These are phyloP conservation scores for Hymenopus coronatus DNA, from an alignment of 2,888 invertebrate species.

Conservation along the genomic window DNA sequence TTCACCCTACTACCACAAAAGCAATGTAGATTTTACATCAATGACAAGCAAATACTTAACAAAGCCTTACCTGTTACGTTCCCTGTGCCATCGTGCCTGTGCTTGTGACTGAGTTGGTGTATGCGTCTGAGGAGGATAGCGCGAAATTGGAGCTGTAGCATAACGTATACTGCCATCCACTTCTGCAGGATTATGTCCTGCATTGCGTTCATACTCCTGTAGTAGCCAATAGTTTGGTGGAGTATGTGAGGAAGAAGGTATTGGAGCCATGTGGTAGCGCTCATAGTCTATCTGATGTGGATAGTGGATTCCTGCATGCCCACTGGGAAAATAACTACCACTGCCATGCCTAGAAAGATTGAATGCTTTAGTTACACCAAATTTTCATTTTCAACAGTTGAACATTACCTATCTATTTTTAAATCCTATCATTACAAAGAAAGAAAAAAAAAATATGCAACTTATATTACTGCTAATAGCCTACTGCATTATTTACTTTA, in stretches of 20 bases:
- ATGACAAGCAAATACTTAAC: no score
- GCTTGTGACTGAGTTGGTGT: no score
- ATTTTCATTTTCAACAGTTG: no score
- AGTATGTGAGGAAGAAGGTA: not conserved
- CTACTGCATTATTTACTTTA: no score
- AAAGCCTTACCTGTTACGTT: not conserved
- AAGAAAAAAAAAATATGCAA: no score
- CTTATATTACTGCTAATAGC: no score
- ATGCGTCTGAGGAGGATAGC: not conserved
- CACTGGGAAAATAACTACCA: not conserved
- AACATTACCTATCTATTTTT: no score
- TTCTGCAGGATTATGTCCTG: not conserved
- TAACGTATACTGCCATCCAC: not conserved
- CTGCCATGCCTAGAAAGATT: not conserved
- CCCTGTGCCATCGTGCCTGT: conserved; percentile 7
- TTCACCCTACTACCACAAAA: not conserved
- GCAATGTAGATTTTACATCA: not conserved
- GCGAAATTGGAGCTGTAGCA: not conserved
- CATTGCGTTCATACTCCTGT: not conserved
- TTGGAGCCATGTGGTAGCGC: not conserved
- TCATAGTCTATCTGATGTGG: not conserved
- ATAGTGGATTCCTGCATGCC: not conserved
- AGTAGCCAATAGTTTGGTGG: conserved; percentile 1
- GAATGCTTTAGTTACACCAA: no score
- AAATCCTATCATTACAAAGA: no score